A percentile compares a stretch with the other conserved stretches of the same genome.
These are phyloP conservation scores for Cosmorhoe ocellata DNA, from an alignment of 2,888 invertebrate species.

Conservation along the genomic window DNA sequence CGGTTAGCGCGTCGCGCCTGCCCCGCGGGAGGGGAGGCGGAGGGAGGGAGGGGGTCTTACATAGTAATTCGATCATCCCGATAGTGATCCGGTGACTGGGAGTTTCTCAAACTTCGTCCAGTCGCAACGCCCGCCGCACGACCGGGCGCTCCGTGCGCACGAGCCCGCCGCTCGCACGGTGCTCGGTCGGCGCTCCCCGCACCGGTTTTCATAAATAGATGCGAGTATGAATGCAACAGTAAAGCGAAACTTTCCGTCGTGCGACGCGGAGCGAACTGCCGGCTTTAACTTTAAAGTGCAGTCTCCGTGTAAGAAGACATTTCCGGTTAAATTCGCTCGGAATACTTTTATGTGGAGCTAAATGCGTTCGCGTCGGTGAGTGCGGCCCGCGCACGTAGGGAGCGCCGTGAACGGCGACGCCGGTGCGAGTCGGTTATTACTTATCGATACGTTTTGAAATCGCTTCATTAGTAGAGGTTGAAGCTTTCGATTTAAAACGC, in stretches of 20 bases:
- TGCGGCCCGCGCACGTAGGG: too few species aligned
- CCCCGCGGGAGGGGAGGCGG: neutral
- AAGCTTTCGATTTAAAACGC: too few species aligned
- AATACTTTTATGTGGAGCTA: neutral
- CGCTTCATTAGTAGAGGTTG: too few species aligned
- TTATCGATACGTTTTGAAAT: too few species aligned
- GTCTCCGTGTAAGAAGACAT: neutral
- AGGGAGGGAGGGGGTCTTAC: neutral
- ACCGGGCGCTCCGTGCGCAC: too few species aligned
- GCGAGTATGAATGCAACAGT: too few species aligned
- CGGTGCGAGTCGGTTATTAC: neutral
- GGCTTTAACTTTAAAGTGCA: neutral
- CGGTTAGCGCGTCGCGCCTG: neutral
- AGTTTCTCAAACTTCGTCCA: neutral
- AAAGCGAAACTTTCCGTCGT: neutral
- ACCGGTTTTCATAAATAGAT: too few species aligned
- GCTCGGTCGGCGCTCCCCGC: too few species aligned
- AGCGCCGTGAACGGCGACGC: neutral
- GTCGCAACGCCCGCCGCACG: too few species aligned
- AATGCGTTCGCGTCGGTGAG: too few species aligned
- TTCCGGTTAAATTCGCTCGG: neutral
- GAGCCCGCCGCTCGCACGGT: too few species aligned
- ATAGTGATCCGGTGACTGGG: constrained; percentile 10
- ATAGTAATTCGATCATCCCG: constrained; percentile 15
- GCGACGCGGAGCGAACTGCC: neutral